phyloP scores from a whole-genome alignment of 2,113 vertebrate species.

The Halcyon malimbica region DNA sequence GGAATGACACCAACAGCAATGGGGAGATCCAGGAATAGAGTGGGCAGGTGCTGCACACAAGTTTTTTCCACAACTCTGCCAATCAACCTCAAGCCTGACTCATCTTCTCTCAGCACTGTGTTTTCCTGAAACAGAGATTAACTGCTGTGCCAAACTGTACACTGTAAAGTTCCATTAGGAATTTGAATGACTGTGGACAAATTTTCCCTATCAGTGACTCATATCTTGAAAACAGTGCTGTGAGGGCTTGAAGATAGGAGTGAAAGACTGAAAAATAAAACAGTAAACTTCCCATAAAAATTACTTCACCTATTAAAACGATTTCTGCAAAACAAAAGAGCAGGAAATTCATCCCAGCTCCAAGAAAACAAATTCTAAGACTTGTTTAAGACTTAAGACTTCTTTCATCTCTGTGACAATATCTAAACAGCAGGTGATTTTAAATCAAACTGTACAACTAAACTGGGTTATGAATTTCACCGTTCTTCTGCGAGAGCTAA shows the following conservation, averaged over 20 bases:
- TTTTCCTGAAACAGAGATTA: conserved; percentile 28
- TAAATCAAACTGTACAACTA: neutral
- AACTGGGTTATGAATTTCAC: neutral
- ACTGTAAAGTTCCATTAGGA: neutral
- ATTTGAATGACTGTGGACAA: neutral
- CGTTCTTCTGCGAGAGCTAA: neutral
- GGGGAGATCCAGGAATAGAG: conserved; percentile 19
- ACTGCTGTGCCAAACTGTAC: neutral
- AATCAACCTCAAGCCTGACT: conserved; percentile 35
- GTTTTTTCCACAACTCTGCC: conserved; percentile 28
- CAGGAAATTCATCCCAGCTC: neutral
- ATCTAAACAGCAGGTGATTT: neutral
- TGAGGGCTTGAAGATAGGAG: neutral
- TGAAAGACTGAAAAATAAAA: neutral
- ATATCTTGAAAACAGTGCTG: neutral
- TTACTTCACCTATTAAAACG: neutral
- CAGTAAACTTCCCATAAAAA: neutral
- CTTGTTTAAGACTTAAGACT: neutral
- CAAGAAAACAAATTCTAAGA: neutral
- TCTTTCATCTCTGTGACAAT: neutral
- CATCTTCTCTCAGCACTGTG: neutral
- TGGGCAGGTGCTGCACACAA: conserved; percentile 21
- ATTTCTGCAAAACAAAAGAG: neutral
- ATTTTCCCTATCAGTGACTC: neutral
- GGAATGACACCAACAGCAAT: neutral